Evolutionary conservation across 2,888 invertebrate genomes (phyloP).

Genomic region (Dromius quadrimaculatus): DNA sequence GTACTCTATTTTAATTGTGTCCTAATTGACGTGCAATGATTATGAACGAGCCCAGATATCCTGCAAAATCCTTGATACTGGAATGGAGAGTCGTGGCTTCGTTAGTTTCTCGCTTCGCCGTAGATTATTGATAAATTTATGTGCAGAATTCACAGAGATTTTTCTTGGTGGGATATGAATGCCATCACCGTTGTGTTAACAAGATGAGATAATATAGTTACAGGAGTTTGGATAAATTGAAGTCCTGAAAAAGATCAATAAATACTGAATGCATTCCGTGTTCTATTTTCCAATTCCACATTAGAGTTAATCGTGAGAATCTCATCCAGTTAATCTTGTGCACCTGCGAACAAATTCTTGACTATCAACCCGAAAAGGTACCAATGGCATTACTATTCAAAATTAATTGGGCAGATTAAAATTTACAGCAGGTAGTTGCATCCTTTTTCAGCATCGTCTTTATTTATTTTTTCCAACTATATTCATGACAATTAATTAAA

Average conservation of each 20-base stretch:
- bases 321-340: neutral
- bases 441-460: slow-evolving; percentile 36
- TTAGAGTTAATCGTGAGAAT: slow-evolving; percentile 1
- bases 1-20: slow-evolving; percentile 51
- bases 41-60: slow-evolving; percentile 48
- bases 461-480: slow-evolving; percentile 41
- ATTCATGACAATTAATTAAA: slow-evolving; percentile 50
- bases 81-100: slow-evolving; percentile 51
- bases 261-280: too few species aligned
- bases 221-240: neutral
- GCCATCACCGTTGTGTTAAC: slow-evolving; percentile 12
- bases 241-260: too few species aligned
- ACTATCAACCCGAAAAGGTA: neutral
- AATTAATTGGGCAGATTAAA: slow-evolving; percentile 46
- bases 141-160: slow-evolving; percentile 39
- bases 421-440: slow-evolving; percentile 40
- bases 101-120: slow-evolving; percentile 36
- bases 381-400: slow-evolving; percentile 43
- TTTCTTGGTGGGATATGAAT: neutral
- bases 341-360: neutral
- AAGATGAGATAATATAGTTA: slow-evolving; percentile 30
- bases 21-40: slow-evolving; percentile 51
- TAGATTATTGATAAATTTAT: slow-evolving; percentile 51
- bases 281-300: neutral
- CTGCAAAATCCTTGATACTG: slow-evolving; percentile 14